Evolutionary conservation across 2,113 vertebrate genomes (phyloP).

Genomic region (Thalassarche chlororhynchos): DNA sequence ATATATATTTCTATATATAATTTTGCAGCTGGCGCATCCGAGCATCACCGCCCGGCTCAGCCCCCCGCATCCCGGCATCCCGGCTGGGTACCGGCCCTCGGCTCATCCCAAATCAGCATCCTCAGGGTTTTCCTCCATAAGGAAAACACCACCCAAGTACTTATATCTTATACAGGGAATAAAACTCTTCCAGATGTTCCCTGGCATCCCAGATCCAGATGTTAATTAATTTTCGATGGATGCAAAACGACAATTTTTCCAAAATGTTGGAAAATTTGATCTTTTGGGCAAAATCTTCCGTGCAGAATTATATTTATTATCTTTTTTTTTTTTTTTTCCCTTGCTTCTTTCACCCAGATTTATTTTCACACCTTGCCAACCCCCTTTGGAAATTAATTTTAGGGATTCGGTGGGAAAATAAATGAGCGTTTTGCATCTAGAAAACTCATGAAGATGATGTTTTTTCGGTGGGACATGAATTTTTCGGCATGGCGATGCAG

Average conservation of each 20-base stretch:
- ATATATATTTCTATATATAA: too few relatives aligned
- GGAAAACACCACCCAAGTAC: not conserved
- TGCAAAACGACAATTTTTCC: rapidly evolving
- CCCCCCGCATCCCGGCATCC: not conserved
- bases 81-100: not conserved
- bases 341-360: not conserved
- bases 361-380: not conserved
- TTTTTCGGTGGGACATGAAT: rapidly evolving
- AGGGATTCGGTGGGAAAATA: not conserved
- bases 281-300: not conserved
- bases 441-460: rapidly evolving
- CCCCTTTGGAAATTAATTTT: rapidly evolving
- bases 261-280: rapidly evolving
- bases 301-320: rapidly evolving
- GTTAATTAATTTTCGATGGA: rapidly evolving
- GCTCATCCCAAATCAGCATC: not conserved
- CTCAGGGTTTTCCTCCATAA: not conserved
- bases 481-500: rapidly evolving
- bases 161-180: rapidly evolving
- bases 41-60: not conserved
- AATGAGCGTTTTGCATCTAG: rapidly evolving
- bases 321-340: too few relatives aligned
- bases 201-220: not conserved
- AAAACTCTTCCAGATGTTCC: not conserved
- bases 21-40: too few relatives aligned